Conservation (phyloP, 2,888 invertebrate genomes). For the Drosophila yooni region DNA sequence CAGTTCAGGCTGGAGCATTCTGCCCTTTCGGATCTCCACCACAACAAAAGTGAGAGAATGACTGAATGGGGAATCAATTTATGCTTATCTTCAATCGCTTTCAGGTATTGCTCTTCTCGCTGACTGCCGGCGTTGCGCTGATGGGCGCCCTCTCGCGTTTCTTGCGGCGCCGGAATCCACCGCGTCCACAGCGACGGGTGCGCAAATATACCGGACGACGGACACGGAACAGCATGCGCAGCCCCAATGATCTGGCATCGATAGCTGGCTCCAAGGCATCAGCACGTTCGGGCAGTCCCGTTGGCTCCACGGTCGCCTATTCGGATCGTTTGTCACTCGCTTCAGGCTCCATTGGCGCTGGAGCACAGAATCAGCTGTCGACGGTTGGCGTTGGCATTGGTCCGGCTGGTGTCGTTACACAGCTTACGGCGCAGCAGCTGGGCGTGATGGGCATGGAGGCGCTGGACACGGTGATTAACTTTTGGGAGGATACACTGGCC, state of each 20-base stretch:
- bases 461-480: slow-evolving; percentile 94
- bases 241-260: slow-evolving; percentile 90
- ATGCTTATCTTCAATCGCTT: neutral
- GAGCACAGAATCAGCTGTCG: slow-evolving; percentile 76
- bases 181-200: slow-evolving; percentile 87
- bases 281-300: slow-evolving; percentile 87
- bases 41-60: slow-evolving; percentile 82
- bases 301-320: slow-evolving; percentile 86
- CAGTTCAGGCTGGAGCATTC: slow-evolving; percentile 68
- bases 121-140: slow-evolving; percentile 90
- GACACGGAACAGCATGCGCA: slow-evolving; percentile 87
- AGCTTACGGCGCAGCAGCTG: slow-evolving; percentile 93
- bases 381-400: slow-evolving; percentile 1
- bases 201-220: slow-evolving; percentile 87
- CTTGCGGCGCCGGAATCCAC: slow-evolving; percentile 89
- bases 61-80: neutral
- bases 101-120: slow-evolving; percentile 85
- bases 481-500: slow-evolving; percentile 97
- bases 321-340: slow-evolving; percentile 89
- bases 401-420: slow-evolving; percentile 82
- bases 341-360: slow-evolving; percentile 88
- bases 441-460: slow-evolving; percentile 98
- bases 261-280: slow-evolving; percentile 89
- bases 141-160: slow-evolving; percentile 93
- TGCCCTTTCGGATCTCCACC: slow-evolving; percentile 83